These are phyloP conservation scores for Dolichotis patagonum DNA, from an alignment of 2,113 vertebrate genomes.

Conservation along the genomic window DNA sequence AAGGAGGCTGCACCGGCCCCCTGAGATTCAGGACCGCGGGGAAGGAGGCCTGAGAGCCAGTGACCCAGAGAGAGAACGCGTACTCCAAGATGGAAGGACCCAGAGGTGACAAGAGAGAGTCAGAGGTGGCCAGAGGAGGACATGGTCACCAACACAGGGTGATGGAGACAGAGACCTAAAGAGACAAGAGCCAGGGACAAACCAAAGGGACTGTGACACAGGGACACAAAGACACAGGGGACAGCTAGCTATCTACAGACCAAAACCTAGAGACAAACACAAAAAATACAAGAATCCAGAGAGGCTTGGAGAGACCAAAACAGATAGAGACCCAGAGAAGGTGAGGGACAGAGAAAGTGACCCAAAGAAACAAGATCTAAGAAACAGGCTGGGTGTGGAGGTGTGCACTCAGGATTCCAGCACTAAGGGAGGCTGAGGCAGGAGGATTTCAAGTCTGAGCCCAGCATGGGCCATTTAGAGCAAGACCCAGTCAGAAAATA, in stretches of 20 bases:
- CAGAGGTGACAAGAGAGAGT: neutral
- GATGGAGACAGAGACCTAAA: neutral
- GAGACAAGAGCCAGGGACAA: neutral
- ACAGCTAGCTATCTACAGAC: neutral
- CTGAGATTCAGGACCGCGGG: constrained; percentile 22
- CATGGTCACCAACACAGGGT: neutral
- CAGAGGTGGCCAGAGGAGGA: neutral
- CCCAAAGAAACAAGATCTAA: neutral
- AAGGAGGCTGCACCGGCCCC: neutral
- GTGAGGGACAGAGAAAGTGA: neutral
- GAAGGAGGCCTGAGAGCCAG: neutral
- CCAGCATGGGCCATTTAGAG: neutral
- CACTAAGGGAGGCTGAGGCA: neutral
- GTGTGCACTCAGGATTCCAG: neutral
- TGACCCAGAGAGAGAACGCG: neutral
- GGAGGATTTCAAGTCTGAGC: neutral
- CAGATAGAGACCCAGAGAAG: neutral
- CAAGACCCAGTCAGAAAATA: neutral
- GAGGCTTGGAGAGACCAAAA: neutral
- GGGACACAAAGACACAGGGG: neutral
- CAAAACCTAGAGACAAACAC: neutral
- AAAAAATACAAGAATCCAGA: neutral
- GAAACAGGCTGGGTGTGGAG: neutral
- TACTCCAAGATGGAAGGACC: neutral
- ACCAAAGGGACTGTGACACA: neutral